These are phyloP conservation scores for Apogon hyalosoma DNA, from an alignment of 2,797 vertebrate genomes.

Conservation along the genomic window DNA sequence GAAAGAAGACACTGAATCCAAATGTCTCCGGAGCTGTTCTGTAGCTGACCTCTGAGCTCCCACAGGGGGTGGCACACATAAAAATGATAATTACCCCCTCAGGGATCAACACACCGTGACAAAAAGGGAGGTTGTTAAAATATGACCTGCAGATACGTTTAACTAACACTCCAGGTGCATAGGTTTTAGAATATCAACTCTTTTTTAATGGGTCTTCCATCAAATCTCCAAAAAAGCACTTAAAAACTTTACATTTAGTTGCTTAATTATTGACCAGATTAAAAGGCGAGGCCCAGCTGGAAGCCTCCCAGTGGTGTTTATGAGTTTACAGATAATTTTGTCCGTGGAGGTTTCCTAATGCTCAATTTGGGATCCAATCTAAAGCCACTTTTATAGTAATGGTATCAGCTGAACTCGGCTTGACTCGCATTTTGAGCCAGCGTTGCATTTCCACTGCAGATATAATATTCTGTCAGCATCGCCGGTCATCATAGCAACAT, in stretches of 20 bases:
- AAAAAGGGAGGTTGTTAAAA: not conserved
- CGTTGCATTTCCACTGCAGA: too few relatives aligned
- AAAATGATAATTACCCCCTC: not conserved
- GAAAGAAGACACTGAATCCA: not conserved
- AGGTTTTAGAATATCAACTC: too few relatives aligned
- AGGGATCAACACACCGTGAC: not conserved
- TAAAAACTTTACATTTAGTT: too few relatives aligned
- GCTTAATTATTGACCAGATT: not conserved
- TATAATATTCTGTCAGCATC: too few relatives aligned
- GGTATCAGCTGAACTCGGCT: too few relatives aligned
- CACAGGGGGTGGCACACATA: not conserved
- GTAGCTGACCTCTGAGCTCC: conserved; percentile 16
- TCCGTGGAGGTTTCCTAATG: not conserved
- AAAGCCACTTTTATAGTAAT: not conserved
- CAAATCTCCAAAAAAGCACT: too few relatives aligned
- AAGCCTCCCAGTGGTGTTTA: too few relatives aligned
- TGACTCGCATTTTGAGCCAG: too few relatives aligned
- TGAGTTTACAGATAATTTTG: not conserved
- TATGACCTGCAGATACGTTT: not conserved
- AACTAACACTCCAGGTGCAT: too few relatives aligned
- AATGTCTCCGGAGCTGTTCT: not conserved
- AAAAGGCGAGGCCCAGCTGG: not conserved
- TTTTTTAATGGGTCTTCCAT: too few relatives aligned
- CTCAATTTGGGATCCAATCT: not conserved
- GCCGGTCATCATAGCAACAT: too few relatives aligned